phyloP scores from a whole-genome alignment of 2,113 vertebrate species.

The Brienomyrus longianalis region DNA sequence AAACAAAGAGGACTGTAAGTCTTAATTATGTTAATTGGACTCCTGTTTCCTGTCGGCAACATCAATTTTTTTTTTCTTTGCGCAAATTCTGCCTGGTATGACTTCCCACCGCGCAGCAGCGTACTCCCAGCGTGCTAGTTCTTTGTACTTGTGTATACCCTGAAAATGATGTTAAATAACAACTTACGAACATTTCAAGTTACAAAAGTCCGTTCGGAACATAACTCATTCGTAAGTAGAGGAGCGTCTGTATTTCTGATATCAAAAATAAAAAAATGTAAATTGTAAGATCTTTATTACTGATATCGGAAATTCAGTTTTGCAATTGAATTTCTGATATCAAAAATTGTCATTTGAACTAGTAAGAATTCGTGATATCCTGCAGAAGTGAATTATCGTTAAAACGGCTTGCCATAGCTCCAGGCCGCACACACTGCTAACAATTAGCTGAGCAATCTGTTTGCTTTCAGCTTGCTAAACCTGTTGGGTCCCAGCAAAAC shows the following conservation, averaged over 20 bases:
- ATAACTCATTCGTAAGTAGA: no score
- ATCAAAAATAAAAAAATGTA: background rate
- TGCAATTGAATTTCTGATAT: background rate
- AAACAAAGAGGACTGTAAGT: no score
- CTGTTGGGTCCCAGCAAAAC: background rate
- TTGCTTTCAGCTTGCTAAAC: background rate
- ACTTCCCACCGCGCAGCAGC: no score
- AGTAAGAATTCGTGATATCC: background rate
- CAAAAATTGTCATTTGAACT: background rate
- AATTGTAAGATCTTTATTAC: background rate
- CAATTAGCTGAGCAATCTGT: background rate
- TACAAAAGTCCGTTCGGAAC: no score
- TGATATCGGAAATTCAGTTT: background rate
- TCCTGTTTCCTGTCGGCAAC: no score
- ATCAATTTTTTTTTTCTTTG: no score
- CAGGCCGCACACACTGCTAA: background rate
- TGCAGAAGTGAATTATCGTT: background rate
- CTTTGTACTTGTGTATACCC: no score
- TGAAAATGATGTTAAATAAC: no score
- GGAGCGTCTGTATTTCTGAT: background rate
- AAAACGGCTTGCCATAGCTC: background rate
- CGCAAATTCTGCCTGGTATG: no score
- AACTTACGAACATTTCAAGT: no score
- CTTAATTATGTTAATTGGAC: no score
- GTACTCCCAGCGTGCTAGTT: no score